These are phyloP conservation scores for Somateria mollissima DNA, from an alignment of 2,797 vertebrate genomes.

Conservation along the genomic window DNA sequence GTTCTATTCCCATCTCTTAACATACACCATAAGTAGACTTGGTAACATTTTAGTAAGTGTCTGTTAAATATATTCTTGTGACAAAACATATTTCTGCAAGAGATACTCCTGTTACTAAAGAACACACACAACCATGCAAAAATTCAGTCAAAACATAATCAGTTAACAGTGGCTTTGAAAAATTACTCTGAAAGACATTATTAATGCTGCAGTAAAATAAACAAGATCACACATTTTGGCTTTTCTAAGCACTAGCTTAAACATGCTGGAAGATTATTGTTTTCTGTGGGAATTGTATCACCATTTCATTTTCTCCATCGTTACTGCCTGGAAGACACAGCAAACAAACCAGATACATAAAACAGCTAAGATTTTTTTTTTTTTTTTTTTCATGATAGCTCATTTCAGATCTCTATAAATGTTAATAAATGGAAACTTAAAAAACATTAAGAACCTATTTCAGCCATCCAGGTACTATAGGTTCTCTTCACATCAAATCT, in stretches of 20 bases:
- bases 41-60: background rate
- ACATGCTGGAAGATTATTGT: constrained; percentile 70
- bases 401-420: background rate
- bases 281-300: constrained; percentile 67
- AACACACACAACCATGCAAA: constrained; percentile 47
- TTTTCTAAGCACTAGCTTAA: constrained; percentile 55
- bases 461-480: background rate
- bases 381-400: background rate
- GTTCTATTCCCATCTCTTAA: background rate
- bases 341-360: background rate
- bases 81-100: background rate
- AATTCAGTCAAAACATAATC: background rate
- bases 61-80: background rate
- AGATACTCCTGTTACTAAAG: background rate
- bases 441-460: background rate
- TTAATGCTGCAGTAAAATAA: constrained; percentile 44
- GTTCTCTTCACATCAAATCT: background rate
- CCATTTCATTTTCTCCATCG: constrained; percentile 64
- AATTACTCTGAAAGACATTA: constrained; percentile 30
- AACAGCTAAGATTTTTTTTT: background rate
- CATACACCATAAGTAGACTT: background rate
- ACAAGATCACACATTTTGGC: constrained; percentile 1
- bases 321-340: background rate
- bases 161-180: constrained; percentile 26
- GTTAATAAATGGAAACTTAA: background rate